Base-by-base conservation (phyloP, 2,113 vertebrate genomes). In the Gymnarchus niloticus region DNA sequence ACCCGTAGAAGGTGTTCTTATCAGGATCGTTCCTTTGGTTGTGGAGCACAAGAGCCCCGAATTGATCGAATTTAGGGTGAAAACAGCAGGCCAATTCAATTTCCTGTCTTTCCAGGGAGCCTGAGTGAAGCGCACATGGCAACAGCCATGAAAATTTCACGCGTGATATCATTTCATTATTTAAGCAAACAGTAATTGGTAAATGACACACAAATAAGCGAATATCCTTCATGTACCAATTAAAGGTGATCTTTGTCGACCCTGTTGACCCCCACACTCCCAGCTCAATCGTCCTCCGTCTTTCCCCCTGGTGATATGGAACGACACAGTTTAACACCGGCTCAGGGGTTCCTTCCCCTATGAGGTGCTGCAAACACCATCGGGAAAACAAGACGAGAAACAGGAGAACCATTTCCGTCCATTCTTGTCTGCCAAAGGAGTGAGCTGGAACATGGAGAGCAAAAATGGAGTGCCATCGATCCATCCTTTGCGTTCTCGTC, bases 391-490 rank as follows among this genome's bases (percentile, higher is more conserved):
- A 25, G 52, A 25, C 6, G 3, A 5, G 23, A 6, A 14, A 6
- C 1, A 8, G 41, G 37, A 44, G 49, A 41, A 85, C 85, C 83
- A 54, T 41, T 61, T 87, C 87, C n/a, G 25, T 82, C 90, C 90
- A 89, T 90, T 93, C 91, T 91, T 90, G 91, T 89, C 91, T 87
- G 88, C 91, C 91, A 90, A 65, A 90, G 89, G 89, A 90, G 87
- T 91, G 92, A 93, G 90, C 91, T 88, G 85, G 90, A 93, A 93
- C 90, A 92, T 56, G 90, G 89, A 88, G 88, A 49, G 65, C 83
- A 91, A 92, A 93, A 93, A 94, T 94, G 92, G 92, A 93, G 92
- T 90, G 90, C 91, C 93, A 95, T 95, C 94, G 94, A 95, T 95
- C 93, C 93, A 91, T 92, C 92, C 91, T 91, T 90, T 84, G 86